Evolutionary conservation across 2,113 vertebrate genomes (phyloP), one percentile per base, ranked within the genome.

Genomic region (Pluvialis apricaria): DNA sequence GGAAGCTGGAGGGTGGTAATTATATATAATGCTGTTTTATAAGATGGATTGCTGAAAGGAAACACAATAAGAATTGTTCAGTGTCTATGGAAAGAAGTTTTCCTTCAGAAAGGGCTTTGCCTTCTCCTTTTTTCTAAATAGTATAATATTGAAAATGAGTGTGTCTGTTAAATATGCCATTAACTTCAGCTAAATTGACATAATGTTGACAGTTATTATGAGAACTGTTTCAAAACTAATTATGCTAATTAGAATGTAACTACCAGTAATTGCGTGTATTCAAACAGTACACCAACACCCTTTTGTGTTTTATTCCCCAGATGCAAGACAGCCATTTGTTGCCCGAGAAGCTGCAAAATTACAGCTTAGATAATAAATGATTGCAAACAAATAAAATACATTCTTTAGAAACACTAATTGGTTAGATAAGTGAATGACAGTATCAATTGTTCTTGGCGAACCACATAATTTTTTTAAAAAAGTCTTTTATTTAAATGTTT

Each of bases 231-330:
- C 94, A 95, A 94, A 97, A 93, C 91, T 96, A 93, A 97, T 98
- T 97, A 97, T 97, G 92, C 86, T 98, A 94, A 98, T 98, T 97
- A 97, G 97, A 96, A 95, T 94, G 90, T 97, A 97, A 96, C 96
- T 95, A 87, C 44, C 81, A 94, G 55, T 98, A 97, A 98, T 97
- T 97, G 94, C 86, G 88, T 95, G 93, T 97, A 95, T 98, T 98
- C 97, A 97, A 97, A 94, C 82, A 97, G 95, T 78, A 96, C 86
- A 89, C 86, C 88, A 94, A 77, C 93, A 95, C 86, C 90, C 94
- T 94, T 97, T 96, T 95, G 85, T 96, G 62, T 96, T 97, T 97
- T 96, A 76, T 97, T 97, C n/a, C 92, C 94, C 96, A 97, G 95
- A 97, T 97, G 94, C 91, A 96, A 97, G 88, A 84, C 90, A 90